Evolutionary conservation across 1,140 invertebrate species (phyloP).

Genomic region (Procambarus clarkii): DNA sequence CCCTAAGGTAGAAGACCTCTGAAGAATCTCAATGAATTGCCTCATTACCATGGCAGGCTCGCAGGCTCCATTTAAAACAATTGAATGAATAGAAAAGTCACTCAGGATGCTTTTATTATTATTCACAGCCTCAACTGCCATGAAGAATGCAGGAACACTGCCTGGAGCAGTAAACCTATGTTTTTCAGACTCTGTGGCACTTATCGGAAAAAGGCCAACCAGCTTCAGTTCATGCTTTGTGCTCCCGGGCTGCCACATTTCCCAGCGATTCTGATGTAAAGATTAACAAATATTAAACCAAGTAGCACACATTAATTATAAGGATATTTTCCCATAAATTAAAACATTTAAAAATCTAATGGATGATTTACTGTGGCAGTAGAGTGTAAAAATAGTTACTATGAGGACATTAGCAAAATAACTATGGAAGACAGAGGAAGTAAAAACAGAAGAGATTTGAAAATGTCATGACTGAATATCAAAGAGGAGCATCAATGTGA

Average conservation of each 20-base stretch:
- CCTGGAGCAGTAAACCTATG: conserved; percentile 68
- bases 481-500: no score
- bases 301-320: conserved; percentile 76
- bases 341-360: no score
- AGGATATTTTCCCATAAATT: no score
- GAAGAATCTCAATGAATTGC: conserved; percentile 85
- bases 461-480: no score
- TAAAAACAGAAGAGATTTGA: no score
- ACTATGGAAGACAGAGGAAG: no score
- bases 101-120: conserved; percentile 79
- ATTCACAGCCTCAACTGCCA: conserved; percentile 84
- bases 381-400: no score
- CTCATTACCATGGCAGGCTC: conserved; percentile 86
- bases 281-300: neutral
- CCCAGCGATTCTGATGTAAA: conserved; percentile 32
- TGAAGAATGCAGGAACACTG: conserved; percentile 79
- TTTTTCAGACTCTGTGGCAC: conserved; percentile 1
- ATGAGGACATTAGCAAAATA: no score
- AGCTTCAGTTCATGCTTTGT: conserved; percentile 12
- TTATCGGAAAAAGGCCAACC: conserved; percentile 43
- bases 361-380: no score
- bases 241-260: conserved; percentile 20
- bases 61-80: conserved; percentile 83
- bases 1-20: conserved; percentile 74
- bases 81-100: conserved; percentile 81